These are phyloP conservation scores for Trichonephila clavata DNA, from an alignment of 1,140 invertebrate genomes.

Conservation along the genomic window DNA sequence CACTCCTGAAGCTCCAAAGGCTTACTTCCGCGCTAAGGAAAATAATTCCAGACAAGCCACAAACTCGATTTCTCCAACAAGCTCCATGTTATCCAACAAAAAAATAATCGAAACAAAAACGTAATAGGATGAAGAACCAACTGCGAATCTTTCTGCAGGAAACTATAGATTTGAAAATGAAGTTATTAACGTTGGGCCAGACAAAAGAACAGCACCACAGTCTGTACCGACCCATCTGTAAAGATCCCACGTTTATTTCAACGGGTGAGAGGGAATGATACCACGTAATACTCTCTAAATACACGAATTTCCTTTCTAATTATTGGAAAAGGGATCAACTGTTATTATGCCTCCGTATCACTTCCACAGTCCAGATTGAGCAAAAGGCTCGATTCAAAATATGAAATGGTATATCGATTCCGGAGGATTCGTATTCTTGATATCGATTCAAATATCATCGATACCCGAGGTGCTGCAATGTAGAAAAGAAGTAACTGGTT, in stretches of 20 bases:
- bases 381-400: conserved; percentile 31
- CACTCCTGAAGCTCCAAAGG: not conserved
- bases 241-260: conserved; percentile 48
- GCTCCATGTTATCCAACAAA: not conserved
- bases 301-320: conserved; percentile 72
- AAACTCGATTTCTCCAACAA: no score
- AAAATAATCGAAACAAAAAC: not conserved
- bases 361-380: conserved; percentile 4
- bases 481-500: not conserved
- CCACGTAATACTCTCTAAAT: conserved; percentile 63
- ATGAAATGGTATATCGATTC: conserved; percentile 61
- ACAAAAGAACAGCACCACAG: conserved; percentile 19
- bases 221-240: conserved; percentile 13
- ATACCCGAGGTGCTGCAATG: not conserved
- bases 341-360: conserved; percentile 44
- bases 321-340: conserved; percentile 73
- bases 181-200: not conserved
- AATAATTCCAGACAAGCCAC: no score
- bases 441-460: conserved; percentile 36
- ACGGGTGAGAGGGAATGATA: conserved; percentile 20
- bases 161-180: conserved; percentile 39
- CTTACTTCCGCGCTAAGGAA: no score
- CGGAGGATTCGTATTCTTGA: not conserved
- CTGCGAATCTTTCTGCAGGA: not conserved
- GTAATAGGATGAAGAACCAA: not conserved